Conservation (phyloP, 2,113 vertebrate species). For the Eptesicus fuscus region DNA sequence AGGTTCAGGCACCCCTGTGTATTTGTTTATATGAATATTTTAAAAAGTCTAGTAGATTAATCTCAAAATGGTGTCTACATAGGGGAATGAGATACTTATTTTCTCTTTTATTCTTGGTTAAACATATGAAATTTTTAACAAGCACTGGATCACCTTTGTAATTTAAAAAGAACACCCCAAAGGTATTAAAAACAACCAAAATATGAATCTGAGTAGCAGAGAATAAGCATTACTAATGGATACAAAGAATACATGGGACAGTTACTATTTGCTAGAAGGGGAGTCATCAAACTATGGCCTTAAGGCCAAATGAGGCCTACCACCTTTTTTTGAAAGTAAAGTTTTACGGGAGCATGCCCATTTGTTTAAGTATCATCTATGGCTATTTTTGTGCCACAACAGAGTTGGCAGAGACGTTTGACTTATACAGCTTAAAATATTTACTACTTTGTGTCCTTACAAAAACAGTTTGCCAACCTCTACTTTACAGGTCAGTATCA, state of each 20-base stretch:
- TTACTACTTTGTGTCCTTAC: neutral
- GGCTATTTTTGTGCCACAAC: neutral
- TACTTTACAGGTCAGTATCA: neutral
- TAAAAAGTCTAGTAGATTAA: neutral
- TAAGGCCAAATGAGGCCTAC: neutral
- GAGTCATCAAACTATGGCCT: neutral
- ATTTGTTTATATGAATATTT: neutral
- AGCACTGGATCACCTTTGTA: neutral
- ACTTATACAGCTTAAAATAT: neutral
- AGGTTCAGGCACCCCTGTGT: neutral
- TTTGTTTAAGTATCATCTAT: neutral
- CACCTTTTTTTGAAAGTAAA: neutral
- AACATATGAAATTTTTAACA: neutral
- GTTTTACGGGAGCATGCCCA: neutral
- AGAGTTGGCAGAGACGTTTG: neutral
- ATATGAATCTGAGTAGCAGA: neutral
- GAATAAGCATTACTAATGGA: neutral
- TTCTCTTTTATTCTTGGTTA: constrained; percentile 11
- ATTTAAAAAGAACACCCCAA: neutral
- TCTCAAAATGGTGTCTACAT: neutral
- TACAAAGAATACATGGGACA: neutral
- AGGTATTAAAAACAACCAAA: neutral
- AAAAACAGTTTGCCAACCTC: neutral
- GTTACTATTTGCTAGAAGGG: neutral
- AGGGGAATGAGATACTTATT: neutral